Evolutionary conservation across 2,113 vertebrate species (phyloP).

Genomic region (Narcine bancroftii): DNA sequence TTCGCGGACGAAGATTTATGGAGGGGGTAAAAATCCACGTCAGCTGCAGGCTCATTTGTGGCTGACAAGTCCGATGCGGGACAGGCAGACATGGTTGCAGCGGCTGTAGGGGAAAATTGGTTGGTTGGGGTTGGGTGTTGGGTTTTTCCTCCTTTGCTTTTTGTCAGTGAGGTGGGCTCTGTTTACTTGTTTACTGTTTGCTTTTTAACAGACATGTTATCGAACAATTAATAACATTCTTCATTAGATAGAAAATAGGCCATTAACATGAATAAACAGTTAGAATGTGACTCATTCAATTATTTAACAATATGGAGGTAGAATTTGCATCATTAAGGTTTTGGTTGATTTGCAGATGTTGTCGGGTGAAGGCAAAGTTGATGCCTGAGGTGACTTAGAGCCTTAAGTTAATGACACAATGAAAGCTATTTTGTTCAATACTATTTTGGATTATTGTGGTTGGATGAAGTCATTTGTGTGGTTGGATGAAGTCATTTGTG

Average conservation of each 20-base stretch:
- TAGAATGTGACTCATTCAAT: constrained; percentile 47
- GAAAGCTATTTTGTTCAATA: too few relatives aligned
- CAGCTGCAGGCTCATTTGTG: too few relatives aligned
- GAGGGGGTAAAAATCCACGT: too few relatives aligned
- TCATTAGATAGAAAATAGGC: constrained; percentile 45
- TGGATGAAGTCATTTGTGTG: background rate
- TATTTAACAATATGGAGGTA: constrained; percentile 9
- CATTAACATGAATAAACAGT: constrained; percentile 46
- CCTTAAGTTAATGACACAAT: background rate
- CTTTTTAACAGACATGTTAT: constrained; percentile 40
- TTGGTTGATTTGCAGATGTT: constrained; percentile 47
- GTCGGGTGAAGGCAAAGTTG: constrained; percentile 43
- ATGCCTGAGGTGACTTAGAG: constrained; percentile 44
- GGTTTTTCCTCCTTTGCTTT: too few relatives aligned
- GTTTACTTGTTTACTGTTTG: background rate
- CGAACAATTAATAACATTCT: constrained; percentile 19
- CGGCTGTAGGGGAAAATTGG: too few relatives aligned
- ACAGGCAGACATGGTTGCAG: too few relatives aligned
- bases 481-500: background rate
- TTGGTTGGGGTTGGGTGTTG: too few relatives aligned
- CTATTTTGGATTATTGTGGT: background rate
- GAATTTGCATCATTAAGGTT: constrained; percentile 44
- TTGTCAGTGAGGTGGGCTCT: too few relatives aligned
- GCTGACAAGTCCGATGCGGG: too few relatives aligned
- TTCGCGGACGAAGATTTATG: too few relatives aligned